Conservation (phyloP, 2,888 invertebrate genomes). For the Alitta virens region DNA sequence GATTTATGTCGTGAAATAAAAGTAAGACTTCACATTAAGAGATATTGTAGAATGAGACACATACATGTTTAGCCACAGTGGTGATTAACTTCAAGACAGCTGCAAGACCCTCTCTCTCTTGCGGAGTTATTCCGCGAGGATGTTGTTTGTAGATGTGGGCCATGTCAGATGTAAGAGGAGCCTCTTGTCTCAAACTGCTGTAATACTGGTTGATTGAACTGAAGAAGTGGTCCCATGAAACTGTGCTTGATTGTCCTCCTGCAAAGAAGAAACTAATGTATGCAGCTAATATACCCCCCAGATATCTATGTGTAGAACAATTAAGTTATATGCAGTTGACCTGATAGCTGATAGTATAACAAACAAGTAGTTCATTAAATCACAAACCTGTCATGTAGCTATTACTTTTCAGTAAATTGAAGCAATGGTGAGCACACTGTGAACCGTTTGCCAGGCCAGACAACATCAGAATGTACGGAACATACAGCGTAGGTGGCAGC, state of each 20-base stretch:
- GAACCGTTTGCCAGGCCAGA: slow-evolving; percentile 73
- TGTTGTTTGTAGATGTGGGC: slow-evolving; percentile 45
- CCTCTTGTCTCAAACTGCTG: slow-evolving; percentile 59
- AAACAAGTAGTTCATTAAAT: too few relatives aligned
- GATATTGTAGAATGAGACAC: too few relatives aligned
- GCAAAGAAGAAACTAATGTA: too few relatives aligned
- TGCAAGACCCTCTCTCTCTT: slow-evolving; percentile 81
- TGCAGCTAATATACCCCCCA: too few relatives aligned
- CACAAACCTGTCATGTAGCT: slow-evolving; percentile 42
- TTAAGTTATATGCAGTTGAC: too few relatives aligned
- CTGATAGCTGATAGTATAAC: too few relatives aligned
- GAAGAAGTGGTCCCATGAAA: slow-evolving; percentile 86
- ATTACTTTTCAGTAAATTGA: slow-evolving; percentile 73
- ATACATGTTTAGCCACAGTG: slow-evolving; percentile 65
- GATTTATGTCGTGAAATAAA: too few relatives aligned
- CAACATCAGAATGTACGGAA: slow-evolving; percentile 83
- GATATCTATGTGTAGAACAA: too few relatives aligned
- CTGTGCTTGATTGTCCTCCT: slow-evolving; percentile 56
- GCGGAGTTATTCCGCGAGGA: slow-evolving; percentile 65
- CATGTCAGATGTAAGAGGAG: slow-evolving; percentile 65
- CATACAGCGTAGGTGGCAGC: slow-evolving; percentile 78
- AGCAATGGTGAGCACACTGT: slow-evolving; percentile 76
- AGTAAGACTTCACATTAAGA: too few relatives aligned
- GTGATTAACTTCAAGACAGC: slow-evolving; percentile 77
- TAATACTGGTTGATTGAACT: slow-evolving; percentile 68